These are phyloP conservation scores for Puntigrus tetrazona DNA, from an alignment of 2,113 vertebrate species.

Conservation along the genomic window DNA sequence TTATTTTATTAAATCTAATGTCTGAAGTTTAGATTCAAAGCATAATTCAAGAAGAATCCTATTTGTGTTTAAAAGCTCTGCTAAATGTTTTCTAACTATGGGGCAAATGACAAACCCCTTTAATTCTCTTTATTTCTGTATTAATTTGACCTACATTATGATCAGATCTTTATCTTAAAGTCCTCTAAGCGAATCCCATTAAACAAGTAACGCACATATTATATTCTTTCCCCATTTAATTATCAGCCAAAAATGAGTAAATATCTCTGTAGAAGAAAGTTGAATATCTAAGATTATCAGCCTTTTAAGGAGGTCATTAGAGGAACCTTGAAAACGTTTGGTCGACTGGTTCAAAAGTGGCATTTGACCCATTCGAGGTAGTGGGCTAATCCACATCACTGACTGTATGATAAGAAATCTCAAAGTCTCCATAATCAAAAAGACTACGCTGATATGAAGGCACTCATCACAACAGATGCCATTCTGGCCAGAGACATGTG, in stretches of 20 bases:
- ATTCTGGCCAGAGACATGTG: neutral
- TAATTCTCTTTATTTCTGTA: neutral
- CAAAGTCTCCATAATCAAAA: neutral
- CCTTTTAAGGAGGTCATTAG: neutral
- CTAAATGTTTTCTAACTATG: neutral
- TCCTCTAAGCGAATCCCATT: neutral
- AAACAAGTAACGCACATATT: neutral
- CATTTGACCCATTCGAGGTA: neutral
- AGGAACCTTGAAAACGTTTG: neutral
- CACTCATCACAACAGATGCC: slow-evolving; percentile 25
- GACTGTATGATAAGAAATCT: neutral
- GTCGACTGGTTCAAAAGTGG: neutral
- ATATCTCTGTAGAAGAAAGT: neutral
- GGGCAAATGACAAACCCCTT: neutral
- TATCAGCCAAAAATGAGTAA: neutral
- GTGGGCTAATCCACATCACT: neutral
- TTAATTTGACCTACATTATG: neutral
- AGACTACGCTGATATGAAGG: neutral
- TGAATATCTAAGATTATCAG: neutral
- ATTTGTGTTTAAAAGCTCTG: neutral
- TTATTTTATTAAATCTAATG: too few species aligned
- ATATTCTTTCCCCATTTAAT: neutral
- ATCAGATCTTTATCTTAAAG: neutral
- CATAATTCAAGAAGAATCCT: neutral
- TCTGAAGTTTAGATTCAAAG: too few species aligned